A percentile compares a stretch with the other conserved stretches of the same genome.
Conservation (phyloP, 2,888 invertebrate genomes). For the Anagyrus pseudococci region DNA sequence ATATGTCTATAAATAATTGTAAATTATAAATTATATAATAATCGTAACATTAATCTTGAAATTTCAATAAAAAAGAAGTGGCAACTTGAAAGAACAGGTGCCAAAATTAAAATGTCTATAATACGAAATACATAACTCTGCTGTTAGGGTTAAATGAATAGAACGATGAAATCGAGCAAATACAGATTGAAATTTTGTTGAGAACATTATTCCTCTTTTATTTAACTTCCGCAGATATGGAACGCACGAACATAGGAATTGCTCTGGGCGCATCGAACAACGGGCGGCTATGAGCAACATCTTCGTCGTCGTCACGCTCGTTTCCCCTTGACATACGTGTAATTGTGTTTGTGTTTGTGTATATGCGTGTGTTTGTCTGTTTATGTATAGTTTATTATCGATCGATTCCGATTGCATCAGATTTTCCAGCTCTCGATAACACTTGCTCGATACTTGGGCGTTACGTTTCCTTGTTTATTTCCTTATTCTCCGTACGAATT, state of each 20-base stretch:
- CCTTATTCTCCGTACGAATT: conserved; percentile 16
- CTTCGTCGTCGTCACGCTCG: conserved; percentile 23
- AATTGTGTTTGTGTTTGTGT: conserved; percentile 12
- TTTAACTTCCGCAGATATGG: conserved; percentile 38
- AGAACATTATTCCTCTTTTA: conserved; percentile 40
- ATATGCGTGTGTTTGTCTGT: neutral
- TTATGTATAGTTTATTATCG: conserved; percentile 21
- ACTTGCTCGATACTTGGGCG: conserved; percentile 32
- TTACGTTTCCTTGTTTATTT: no score
- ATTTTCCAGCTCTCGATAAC: conserved; percentile 16
- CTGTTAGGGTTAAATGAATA: conserved; percentile 23
- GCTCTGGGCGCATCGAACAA: conserved; percentile 30
- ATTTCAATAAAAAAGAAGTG: neutral
- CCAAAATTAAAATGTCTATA: conserved; percentile 4
- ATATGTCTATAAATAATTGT: neutral
- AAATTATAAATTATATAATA: neutral
- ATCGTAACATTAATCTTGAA: neutral
- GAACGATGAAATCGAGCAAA: conserved; percentile 21
- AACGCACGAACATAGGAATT: conserved; percentile 40
- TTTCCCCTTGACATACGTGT: no score
- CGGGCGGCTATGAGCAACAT: conserved; percentile 15
- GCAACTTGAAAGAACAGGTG: neutral
- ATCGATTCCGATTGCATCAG: conserved; percentile 16
- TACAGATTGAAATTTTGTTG: conserved; percentile 24
- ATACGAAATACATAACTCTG: conserved; percentile 15